Percentiles rank a stretch among this genome's conserved stretches.
Conservation (phyloP, 1,140 invertebrate genomes). For the Heliconius hewitsoni region DNA sequence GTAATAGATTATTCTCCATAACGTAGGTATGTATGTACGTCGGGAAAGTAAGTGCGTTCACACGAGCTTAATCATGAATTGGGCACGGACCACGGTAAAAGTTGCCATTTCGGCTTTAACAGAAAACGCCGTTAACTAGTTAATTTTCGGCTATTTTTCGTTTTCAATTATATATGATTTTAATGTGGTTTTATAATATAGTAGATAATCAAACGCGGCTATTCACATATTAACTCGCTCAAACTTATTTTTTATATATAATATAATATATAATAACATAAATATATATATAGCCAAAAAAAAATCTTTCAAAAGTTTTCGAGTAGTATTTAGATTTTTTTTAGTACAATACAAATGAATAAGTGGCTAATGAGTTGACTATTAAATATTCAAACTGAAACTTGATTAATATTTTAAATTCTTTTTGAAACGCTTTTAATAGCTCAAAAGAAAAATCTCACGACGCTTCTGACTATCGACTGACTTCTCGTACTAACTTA, state of each 20-base stretch:
- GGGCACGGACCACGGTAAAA: conserved; percentile 38
- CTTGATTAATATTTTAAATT: background rate
- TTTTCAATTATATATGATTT: background rate
- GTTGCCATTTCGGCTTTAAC: conserved; percentile 33
- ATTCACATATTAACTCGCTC: no score
- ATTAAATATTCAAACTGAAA: background rate
- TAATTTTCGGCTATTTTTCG: background rate
- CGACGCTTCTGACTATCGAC: conserved; percentile 25
- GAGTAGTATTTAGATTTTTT: no score
- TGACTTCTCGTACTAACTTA: conserved; percentile 25
- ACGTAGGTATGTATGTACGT: background rate
- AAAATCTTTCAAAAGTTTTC: no score
- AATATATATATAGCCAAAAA: no score
- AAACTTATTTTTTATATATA: no score
- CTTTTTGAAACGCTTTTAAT: conserved; percentile 4
- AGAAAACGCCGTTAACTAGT: conserved; percentile 19
- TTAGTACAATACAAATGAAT: background rate
- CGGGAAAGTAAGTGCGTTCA: conserved; percentile 39
- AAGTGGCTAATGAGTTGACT: background rate
- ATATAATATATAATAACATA: no score
- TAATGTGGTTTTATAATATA: background rate
- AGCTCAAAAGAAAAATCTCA: conserved; percentile 37
- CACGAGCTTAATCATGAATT: conserved; percentile 43
- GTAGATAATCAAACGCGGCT: no score
- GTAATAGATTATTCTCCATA: conserved; percentile 8